A percentile compares a stretch with the other conserved stretches of the same genome.
phyloP scores from a whole-genome alignment of 2,888 invertebrate genomes.

The Zhuqinia jingwanae region DNA sequence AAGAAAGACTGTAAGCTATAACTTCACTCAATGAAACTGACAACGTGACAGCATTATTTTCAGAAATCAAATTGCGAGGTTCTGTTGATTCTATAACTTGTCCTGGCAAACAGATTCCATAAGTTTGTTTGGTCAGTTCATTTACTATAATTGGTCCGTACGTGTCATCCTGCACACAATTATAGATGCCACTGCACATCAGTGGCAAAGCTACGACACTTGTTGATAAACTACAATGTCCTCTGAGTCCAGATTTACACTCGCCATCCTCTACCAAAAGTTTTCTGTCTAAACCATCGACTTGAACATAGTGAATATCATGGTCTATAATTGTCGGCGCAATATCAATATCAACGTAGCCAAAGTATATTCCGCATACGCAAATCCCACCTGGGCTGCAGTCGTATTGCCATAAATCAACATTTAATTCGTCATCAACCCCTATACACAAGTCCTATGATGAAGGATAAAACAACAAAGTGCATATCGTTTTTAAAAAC shows the following conservation, averaged over 20 bases:
- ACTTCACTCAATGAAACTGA: too few relatives aligned
- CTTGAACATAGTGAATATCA: not conserved
- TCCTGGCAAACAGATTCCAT: conserved; percentile 39
- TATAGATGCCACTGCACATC: not conserved
- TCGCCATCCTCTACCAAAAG: conserved; percentile 15
- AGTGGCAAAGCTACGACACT: not conserved
- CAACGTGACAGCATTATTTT: too few relatives aligned
- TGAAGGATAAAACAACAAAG: not conserved
- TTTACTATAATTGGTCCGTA: conserved; percentile 30
- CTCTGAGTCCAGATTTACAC: conserved; percentile 18
- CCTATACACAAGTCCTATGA: conserved; percentile 36
- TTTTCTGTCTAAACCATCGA: conserved; percentile 29
- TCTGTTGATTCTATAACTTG: too few relatives aligned
- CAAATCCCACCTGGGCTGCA: conserved; percentile 12
- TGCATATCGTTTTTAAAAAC: too few relatives aligned
- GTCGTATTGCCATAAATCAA: conserved; percentile 24
- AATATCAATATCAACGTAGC: conserved; percentile 33
- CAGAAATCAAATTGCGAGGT: too few relatives aligned
- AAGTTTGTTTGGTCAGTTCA: not conserved
- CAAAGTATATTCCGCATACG: conserved; percentile 30
- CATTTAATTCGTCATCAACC: not conserved
- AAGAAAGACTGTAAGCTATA: too few relatives aligned
- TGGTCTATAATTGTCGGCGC: not conserved
- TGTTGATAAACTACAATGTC: conserved; percentile 9
- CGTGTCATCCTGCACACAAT: conserved; percentile 24